phyloP scores from a whole-genome alignment of 2,113 vertebrate species.

The Climacteris rufus region DNA sequence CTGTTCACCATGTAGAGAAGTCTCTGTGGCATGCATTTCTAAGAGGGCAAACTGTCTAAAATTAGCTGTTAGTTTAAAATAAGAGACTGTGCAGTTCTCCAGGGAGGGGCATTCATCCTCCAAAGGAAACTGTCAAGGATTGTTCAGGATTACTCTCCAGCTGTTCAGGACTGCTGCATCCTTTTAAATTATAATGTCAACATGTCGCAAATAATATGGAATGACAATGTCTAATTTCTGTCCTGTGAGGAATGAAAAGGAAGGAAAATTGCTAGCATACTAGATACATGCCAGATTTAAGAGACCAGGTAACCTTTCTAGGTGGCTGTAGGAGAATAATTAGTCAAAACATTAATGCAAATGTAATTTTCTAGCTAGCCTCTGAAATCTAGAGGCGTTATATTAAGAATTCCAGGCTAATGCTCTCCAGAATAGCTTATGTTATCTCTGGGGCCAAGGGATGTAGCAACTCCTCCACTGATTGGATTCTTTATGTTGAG shows the following conservation, averaged over 20 bases:
- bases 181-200: constrained; percentile 68
- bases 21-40: constrained; percentile 54
- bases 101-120: constrained; percentile 60
- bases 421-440: not conserved
- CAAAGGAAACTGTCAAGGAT: constrained; percentile 66
- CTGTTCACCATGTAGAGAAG: constrained; percentile 47
- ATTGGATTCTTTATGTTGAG: not conserved
- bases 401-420: not conserved
- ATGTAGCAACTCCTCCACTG: not conserved
- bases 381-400: constrained; percentile 11
- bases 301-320: constrained; percentile 22
- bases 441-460: not conserved
- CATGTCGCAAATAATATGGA: constrained; percentile 51
- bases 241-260: constrained; percentile 58
- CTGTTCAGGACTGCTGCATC: constrained; percentile 64
- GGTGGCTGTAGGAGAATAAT: not conserved
- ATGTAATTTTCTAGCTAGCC: not conserved
- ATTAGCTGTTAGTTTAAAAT: constrained; percentile 64
- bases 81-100: constrained; percentile 51
- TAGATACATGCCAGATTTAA: constrained; percentile 24
- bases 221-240: constrained; percentile 65
- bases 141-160: constrained; percentile 68
- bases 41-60: constrained; percentile 60
- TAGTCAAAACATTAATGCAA: constrained; percentile 16
- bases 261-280: constrained; percentile 41